Evolutionary conservation across 2,113 vertebrate genomes (phyloP), one percentile per base, ranked within the genome.

Genomic region (Epinephelus cyanopodus): DNA sequence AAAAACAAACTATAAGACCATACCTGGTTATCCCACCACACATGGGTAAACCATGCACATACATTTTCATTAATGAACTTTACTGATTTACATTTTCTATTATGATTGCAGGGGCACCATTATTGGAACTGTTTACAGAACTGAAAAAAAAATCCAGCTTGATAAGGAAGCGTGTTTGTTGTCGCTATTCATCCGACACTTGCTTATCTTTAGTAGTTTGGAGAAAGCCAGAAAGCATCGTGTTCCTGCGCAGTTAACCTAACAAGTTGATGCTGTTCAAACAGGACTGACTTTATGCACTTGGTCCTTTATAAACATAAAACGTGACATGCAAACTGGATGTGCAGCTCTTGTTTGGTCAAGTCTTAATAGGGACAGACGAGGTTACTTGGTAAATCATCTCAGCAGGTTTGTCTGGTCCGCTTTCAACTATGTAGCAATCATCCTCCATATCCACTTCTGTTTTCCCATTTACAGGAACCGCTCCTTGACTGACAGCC

Each of bases 401-500:
- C 80, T 95, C 90, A 42, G 90, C 89, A 19, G 93, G 74, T 83
- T 93, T 94, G 19, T 89, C 84, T 72, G 89, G 69, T 65, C 83
- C 62, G 1, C 56, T 85, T 85, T 95, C 94, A 74, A 94, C 86
- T 2, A 94, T 93, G 77, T 89, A 95, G 89, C 94, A 95, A 77
- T 95, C 94, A 45, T 94, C 89, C 0, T 93, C 93, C 0, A 21
- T 56, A 48, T 85, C 81, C 6, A 45, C 67, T 42, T 12, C 80
- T 0, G 45, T 11, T 19, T 69, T 86, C 10, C 76, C 67, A 2
- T 72, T 89, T 14, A 77, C 54, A 42, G 79, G 54, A 75, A 25
- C 61, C 0, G 2, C 45, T 2, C 37, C 56, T 53, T 77, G 23
- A 53, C 19, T 11, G 2, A 77, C 42, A 10, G 86, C 19, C 42